These are phyloP conservation scores for Lepeophtheirus salmonis DNA, from an alignment of 1,140 invertebrate genomes.

Conservation along the genomic window DNA sequence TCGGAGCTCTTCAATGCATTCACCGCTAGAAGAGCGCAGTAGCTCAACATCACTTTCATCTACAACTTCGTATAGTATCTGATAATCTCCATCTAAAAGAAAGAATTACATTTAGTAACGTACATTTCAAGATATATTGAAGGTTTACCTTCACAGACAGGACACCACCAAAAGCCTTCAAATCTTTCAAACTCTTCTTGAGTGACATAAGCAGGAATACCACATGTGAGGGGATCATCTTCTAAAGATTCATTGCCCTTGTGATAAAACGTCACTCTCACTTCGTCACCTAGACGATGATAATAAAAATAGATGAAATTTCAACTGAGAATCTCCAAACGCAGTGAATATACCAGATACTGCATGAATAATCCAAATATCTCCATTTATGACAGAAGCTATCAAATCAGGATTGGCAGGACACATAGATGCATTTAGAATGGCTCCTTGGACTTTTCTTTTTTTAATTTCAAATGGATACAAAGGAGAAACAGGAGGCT, in stretches of 20 bases:
- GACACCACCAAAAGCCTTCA: slow-evolving; percentile 94
- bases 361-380: slow-evolving; percentile 69
- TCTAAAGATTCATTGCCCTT: slow-evolving; percentile 44
- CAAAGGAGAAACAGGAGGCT: slow-evolving; percentile 29
- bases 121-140: too few species aligned
- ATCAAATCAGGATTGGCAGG: slow-evolving; percentile 64
- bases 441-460: slow-evolving; percentile 35
- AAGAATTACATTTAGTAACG: slow-evolving; percentile 7
- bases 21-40: slow-evolving; percentile 41
- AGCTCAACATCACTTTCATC: slow-evolving; percentile 85
- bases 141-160: slow-evolving; percentile 26
- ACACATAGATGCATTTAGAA: slow-evolving; percentile 75
- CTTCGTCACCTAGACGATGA: slow-evolving; percentile 26
- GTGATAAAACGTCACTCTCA: slow-evolving; percentile 57
- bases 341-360: slow-evolving; percentile 37
- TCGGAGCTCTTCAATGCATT: slow-evolving; percentile 34
- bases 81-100: slow-evolving; percentile 44
- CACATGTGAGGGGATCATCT: slow-evolving; percentile 68
- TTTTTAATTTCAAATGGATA: slow-evolving; percentile 21
- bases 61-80: slow-evolving; percentile 87
- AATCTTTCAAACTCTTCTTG: slow-evolving; percentile 95
- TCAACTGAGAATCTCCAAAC: not conserved
- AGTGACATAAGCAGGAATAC: slow-evolving; percentile 87
- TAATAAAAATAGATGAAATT: slow-evolving; percentile 15
- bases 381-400: slow-evolving; percentile 69